Percentiles rank a stretch among this genome's conserved stretches.
phyloP scores from a whole-genome alignment of 2,113 vertebrate genomes.

The Trichomycterus rosablanca region DNA sequence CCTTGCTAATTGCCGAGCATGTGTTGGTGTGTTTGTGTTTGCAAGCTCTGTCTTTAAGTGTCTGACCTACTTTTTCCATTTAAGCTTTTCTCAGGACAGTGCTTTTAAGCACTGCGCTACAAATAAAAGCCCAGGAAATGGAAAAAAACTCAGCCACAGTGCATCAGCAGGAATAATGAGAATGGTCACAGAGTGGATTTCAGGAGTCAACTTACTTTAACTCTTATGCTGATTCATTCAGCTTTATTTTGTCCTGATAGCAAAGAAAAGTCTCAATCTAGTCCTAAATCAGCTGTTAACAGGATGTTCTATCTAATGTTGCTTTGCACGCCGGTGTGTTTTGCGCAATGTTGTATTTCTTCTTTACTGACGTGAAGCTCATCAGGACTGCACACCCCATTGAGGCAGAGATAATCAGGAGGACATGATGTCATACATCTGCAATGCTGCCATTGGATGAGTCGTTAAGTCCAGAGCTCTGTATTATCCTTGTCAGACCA shows the following conservation, averaged over 20 bases:
- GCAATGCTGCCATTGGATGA: slow-evolving; percentile 34
- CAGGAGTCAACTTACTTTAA: neutral
- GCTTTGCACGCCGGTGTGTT: neutral
- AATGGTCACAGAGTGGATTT: neutral
- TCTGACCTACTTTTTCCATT: slow-evolving; percentile 47
- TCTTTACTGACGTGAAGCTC: neutral
- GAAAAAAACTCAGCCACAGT: neutral
- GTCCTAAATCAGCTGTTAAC: neutral
- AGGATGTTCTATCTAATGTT: neutral
- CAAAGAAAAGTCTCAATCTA: neutral
- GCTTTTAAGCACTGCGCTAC: slow-evolving; percentile 14
- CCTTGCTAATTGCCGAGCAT: slow-evolving; percentile 17
- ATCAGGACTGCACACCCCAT: slow-evolving; percentile 9
- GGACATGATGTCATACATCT: slow-evolving; percentile 20
- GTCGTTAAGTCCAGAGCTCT: no score
- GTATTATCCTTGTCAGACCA: no score
- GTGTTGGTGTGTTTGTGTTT: slow-evolving; percentile 7
- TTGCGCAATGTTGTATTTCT: slow-evolving; percentile 13
- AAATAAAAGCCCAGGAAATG: slow-evolving; percentile 22
- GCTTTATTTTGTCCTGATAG: neutral
- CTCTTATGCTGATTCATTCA: neutral
- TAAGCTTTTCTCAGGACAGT: slow-evolving; percentile 35
- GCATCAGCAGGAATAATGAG: slow-evolving; percentile 5
- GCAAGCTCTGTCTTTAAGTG: neutral
- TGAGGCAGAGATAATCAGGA: neutral